Base-by-base conservation (phyloP, 1,140 invertebrate genomes). In the Drosophila leontia region DNA sequence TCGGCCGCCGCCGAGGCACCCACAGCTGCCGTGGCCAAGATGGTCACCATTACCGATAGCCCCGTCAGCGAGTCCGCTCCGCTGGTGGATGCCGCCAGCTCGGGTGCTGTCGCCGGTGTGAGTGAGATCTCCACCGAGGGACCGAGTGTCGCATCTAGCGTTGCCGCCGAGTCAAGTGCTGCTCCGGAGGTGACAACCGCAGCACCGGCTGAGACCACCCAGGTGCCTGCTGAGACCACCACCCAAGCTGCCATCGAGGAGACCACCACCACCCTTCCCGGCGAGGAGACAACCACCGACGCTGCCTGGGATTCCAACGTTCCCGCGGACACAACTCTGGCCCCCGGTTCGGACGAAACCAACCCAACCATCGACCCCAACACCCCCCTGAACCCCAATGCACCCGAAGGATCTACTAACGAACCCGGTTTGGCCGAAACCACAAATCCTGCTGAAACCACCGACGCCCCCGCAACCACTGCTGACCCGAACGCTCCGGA, bases 31-130 rank as follows among this genome's bases (percentile, higher is more conserved):
- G 78, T 80, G 3, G 75, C 75, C 39, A 82, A 82, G 55, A 76
- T 84, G 80, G 70, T 63, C 5, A 84, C 80, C 34, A 72, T 84
- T 15, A 79, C 88, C 23, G 78, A 90, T 50, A 75, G 59, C 15
- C 85, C 81, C n/a, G 64, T 63, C 9, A 76, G 75, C 9, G 57
- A 47, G 7, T 70, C 82, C 2, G 82, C 85, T 7, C 51, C 75
- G 9, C 48, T 91, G 5, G 48, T 91, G n/a, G 80, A 67, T 26
- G 60, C 60, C 47, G 15, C 47, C 37, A 79, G 57, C 12, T 23
- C 81, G 3, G 56, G 39, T 9, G 12, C 2, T 11, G 32, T 32
- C 11, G 17, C 56, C 19, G 17, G n/a, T 19, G 15, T 12, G 34
- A 37, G 11, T 12, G 58, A 42, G 37, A 42, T 55, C 59, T 51